phyloP scores from a whole-genome alignment of 2,797 vertebrate genomes.

The Lithobates sylvaticus region DNA sequence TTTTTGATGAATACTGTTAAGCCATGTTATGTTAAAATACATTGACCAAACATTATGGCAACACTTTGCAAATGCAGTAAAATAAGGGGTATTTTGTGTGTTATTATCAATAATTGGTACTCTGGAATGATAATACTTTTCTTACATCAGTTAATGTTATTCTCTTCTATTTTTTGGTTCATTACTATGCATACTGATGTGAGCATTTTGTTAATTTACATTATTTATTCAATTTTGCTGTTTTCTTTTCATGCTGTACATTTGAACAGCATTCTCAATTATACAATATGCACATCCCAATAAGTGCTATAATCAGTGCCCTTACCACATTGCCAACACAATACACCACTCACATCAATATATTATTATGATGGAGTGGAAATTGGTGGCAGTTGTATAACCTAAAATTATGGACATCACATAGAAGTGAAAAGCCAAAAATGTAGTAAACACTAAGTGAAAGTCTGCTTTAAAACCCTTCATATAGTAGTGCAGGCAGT shows the following conservation, averaged over 20 bases:
- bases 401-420: neutral
- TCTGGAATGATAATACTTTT: constrained; percentile 1
- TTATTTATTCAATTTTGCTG: constrained; percentile 13
- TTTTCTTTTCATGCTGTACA: neutral
- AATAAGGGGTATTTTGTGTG: constrained; percentile 4
- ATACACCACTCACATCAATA: neutral
- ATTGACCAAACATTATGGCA: constrained; percentile 22
- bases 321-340: neutral
- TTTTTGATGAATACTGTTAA: neutral
- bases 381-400: neutral
- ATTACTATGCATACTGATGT: neutral
- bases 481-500: neutral
- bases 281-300: neutral
- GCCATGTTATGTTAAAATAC: neutral
- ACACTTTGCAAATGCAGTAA: constrained; percentile 15
- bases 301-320: neutral
- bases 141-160: neutral
- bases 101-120: constrained; percentile 19
- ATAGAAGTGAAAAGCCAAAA: neutral
- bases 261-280: neutral
- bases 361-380: neutral
- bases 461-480: too few species aligned
- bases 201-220: constrained; percentile 1
- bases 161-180: neutral
- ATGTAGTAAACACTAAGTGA: too few species aligned